Evolutionary conservation across 2,113 vertebrate species (phyloP).

Genomic region (Ia io): DNA sequence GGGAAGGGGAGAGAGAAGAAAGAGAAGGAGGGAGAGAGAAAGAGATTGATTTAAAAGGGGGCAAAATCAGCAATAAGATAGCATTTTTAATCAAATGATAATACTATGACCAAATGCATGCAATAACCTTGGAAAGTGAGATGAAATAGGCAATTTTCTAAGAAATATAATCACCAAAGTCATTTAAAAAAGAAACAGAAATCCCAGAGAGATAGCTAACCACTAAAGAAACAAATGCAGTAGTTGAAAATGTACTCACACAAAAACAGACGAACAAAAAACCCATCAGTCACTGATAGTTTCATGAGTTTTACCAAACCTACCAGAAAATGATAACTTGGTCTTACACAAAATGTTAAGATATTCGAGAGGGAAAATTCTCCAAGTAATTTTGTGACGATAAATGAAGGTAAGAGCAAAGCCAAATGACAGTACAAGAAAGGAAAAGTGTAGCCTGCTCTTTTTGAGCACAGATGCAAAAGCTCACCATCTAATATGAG

Average conservation of each 20-base stretch:
- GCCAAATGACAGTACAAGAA: background rate
- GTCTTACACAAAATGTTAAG: background rate
- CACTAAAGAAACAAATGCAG: background rate
- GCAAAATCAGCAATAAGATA: background rate
- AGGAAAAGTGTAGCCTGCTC: background rate
- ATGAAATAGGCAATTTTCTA: background rate
- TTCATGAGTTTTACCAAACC: background rate
- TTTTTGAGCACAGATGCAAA: background rate
- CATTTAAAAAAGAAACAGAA: constrained; percentile 4
- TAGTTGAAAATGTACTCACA: background rate
- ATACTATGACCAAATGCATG: background rate
- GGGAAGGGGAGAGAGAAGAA: no score
- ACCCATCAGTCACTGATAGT: background rate
- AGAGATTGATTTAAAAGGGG: background rate
- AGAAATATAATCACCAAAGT: constrained; percentile 15
- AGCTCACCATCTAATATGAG: background rate
- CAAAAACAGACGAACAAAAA: background rate
- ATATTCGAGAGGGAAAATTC: background rate
- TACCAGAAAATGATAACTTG: background rate
- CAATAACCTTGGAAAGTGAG: background rate
- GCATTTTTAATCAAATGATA: background rate
- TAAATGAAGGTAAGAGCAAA: background rate
- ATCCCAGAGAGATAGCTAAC: background rate
- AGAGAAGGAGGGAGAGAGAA: background rate
- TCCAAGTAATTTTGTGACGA: background rate